Percentiles rank a stretch among this genome's conserved stretches.
These are phyloP conservation scores for Limnodromus scolopaceus DNA, from an alignment of 2,797 vertebrate genomes.

Conservation along the genomic window DNA sequence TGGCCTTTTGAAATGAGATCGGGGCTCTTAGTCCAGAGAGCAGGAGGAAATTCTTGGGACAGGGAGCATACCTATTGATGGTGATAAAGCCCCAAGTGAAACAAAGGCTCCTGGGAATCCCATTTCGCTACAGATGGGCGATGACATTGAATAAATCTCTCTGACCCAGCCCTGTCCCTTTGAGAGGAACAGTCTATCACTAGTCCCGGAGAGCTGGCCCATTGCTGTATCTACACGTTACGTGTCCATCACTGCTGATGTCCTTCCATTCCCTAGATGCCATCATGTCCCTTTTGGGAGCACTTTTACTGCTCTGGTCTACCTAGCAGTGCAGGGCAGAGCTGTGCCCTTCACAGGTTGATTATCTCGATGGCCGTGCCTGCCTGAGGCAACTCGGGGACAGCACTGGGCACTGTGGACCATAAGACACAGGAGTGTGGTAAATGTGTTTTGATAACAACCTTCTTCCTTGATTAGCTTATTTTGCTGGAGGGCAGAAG, in stretches of 20 bases:
- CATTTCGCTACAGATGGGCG: background rate
- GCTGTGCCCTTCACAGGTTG: slow-evolving; percentile 56
- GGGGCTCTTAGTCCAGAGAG: background rate
- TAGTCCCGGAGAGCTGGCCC: background rate
- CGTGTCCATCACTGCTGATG: fast-evolving
- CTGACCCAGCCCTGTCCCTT: background rate
- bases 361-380: background rate
- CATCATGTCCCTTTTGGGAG: background rate
- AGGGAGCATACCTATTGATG: background rate
- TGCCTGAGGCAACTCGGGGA: slow-evolving; percentile 6
- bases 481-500: slow-evolving; percentile 51
- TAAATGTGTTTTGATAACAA: slow-evolving; percentile 65
- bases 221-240: fast-evolving
- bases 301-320: background rate
- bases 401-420: background rate
- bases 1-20: slow-evolving; percentile 43
- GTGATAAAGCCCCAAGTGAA: background rate
- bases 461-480: slow-evolving; percentile 60
- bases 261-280: background rate
- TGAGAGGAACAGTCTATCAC: background rate
- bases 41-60: background rate
- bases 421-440: background rate
- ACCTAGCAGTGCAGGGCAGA: background rate
- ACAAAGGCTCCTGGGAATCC: background rate
- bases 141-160: background rate